These are phyloP conservation scores for Cephus rjabovi DNA, from an alignment of 2,888 invertebrate species.

Conservation along the genomic window DNA sequence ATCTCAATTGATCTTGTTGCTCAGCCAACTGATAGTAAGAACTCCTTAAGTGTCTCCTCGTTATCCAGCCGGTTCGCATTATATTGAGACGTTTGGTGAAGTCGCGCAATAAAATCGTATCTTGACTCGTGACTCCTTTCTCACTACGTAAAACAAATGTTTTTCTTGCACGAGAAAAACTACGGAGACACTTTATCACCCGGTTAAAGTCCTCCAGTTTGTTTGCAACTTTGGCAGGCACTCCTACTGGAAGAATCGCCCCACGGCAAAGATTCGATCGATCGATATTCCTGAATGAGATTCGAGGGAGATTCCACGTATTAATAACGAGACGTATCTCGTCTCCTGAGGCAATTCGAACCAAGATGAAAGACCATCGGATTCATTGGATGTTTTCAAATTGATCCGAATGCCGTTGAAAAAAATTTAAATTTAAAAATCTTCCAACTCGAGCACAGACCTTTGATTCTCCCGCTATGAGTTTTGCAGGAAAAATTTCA, in stretches of 20 bases:
- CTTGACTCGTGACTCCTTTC: neutral
- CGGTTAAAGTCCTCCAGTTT: neutral
- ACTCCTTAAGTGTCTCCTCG: neutral
- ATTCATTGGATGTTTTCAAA: neutral
- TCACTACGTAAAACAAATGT: neutral
- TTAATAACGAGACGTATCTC: neutral
- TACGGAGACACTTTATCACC: neutral
- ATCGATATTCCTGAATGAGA: neutral
- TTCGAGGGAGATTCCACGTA: neutral
- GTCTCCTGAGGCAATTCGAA: neutral
- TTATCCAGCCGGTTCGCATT: neutral
- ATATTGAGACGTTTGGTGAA: neutral
- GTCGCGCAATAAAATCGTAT: neutral
- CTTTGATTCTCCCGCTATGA: neutral
- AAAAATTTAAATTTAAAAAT: neutral
- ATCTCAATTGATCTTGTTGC: conserved; percentile 4
- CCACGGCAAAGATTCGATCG: neutral
- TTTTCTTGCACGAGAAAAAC: neutral
- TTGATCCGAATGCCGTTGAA: neutral
- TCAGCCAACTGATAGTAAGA: neutral
- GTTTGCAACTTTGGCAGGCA: neutral
- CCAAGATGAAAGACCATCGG: neutral
- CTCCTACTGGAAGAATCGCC: neutral
- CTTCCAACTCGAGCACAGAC: neutral
- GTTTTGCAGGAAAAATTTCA: neutral